Conservation (phyloP, 2,113 vertebrate genomes). For the Aegotheles bennettii region DNA sequence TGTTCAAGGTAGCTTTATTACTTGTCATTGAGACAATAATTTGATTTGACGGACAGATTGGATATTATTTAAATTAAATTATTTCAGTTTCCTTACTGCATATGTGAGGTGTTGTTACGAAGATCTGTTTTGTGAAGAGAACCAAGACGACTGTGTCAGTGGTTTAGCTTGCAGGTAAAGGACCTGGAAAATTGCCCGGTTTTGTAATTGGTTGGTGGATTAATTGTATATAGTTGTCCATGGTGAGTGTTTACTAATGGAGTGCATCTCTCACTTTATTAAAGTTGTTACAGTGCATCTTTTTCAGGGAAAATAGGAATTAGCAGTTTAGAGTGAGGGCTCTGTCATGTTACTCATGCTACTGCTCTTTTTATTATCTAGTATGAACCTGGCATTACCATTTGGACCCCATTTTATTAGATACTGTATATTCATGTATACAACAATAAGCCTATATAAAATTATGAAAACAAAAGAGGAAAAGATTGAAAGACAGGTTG, state of each 20-base stretch:
- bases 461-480: neutral
- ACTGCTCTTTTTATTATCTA: neutral
- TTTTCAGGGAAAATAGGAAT: neutral
- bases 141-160: neutral
- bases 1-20: slow-evolving; percentile 39
- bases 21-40: slow-evolving; percentile 41
- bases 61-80: slow-evolving; percentile 37
- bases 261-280: neutral
- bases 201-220: slow-evolving; percentile 10
- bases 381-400: neutral
- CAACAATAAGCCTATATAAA: neutral
- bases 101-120: neutral
- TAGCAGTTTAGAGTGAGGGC: neutral
- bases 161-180: neutral
- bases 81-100: slow-evolving; percentile 14
- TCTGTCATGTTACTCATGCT: neutral
- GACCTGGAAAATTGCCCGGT: slow-evolving; percentile 16
- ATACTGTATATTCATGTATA: neutral
- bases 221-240: slow-evolving; percentile 19
- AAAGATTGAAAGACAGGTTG: neutral
- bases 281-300: neutral
- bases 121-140: neutral
- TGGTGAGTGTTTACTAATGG: neutral
- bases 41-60: slow-evolving; percentile 57
- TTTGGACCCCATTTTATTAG: neutral